Base-by-base conservation (phyloP, 2,113 vertebrate genomes). In the Antechinus flavipes region DNA sequence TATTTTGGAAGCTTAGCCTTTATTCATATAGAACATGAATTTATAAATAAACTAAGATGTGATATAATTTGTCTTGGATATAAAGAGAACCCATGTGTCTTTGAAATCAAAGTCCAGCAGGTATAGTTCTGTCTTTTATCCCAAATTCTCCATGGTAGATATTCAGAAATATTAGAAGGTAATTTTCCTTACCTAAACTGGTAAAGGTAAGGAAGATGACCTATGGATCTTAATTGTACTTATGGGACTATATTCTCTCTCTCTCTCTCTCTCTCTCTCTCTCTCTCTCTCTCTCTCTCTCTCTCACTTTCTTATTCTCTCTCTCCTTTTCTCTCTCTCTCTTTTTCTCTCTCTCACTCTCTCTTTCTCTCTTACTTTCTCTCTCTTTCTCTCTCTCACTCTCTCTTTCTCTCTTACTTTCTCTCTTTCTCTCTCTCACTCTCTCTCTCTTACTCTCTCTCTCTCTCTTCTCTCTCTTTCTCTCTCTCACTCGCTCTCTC, bases 11-110 rank as follows among this genome's bases (percentile, higher is more conserved):
- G 68, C n/a, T 84, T 3, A 47, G 8, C 23, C 52, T 93, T 84
- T 91, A 16, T 50, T 92, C 54, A 94, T 90, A 91, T 89, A 61
- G 42, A 5, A 53, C 23, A 35, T 25, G 11, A 14, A 26, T 68
- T n/a, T 89, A 58, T 91, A 68, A 25, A 56, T 23, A 54, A 97
- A 96, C 89, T 24, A 94, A 58, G 76, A 91, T 2, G 26, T 27
- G 23, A 91, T 92, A 0, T 2, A 35, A 90, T 10, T 26, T 58
- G 56, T 5, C 93, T 95, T 89, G 90, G 10, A 92, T 46, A 0
- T 61, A 93, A 95, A 92, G 26, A 19, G 54, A 92, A 94, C 3
- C 50, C 25, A 47, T 1, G 0, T 52, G 94, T 22, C 93, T 96
- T 93, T 94, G 92, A 92, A 61, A 91, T 91, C 49, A 76, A 24